Evolutionary conservation across 2,888 invertebrate genomes (phyloP).

Genomic region (Orchesella flavescens): DNA sequence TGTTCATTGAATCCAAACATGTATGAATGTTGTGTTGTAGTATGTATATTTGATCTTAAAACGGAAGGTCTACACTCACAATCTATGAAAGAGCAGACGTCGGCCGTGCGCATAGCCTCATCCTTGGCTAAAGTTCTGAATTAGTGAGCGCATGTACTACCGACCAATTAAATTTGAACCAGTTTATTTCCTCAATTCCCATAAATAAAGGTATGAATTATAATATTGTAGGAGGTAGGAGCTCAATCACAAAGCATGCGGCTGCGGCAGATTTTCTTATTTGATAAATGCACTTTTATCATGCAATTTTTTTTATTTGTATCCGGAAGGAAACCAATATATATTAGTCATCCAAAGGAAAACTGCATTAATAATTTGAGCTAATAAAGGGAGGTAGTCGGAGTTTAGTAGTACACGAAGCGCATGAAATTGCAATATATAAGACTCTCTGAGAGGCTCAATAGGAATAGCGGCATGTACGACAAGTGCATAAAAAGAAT

Average conservation of each 20-base stretch:
- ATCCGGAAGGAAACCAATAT: constrained; percentile 19
- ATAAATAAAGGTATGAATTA: constrained; percentile 15
- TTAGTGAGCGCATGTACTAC: not conserved
- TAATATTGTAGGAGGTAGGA: too few species aligned
- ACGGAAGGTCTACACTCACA: not conserved
- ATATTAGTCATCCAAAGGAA: not conserved
- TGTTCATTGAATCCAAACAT: constrained; percentile 8
- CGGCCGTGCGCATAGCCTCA: not conserved
- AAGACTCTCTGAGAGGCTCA: not conserved
- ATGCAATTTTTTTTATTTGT: constrained; percentile 3
- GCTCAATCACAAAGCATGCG: too few species aligned
- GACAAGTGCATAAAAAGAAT: constrained; percentile 34
- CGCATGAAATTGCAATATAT: constrained; percentile 19
- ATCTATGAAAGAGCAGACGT: too few species aligned
- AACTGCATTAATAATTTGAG: not conserved
- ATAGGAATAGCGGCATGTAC: not conserved
- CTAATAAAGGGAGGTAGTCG: not conserved
- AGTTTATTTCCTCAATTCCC: constrained; percentile 33
- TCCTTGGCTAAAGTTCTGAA: constrained; percentile 15
- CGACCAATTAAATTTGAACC: constrained; percentile 7
- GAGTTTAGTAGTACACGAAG: not conserved
- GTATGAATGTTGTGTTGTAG: too few species aligned
- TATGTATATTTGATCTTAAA: not conserved
- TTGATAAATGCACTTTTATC: constrained; percentile 21
- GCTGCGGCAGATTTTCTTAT: not conserved